Evolutionary conservation across 2,113 vertebrate genomes (phyloP).

Genomic region (Hippocampus mohnikei): DNA sequence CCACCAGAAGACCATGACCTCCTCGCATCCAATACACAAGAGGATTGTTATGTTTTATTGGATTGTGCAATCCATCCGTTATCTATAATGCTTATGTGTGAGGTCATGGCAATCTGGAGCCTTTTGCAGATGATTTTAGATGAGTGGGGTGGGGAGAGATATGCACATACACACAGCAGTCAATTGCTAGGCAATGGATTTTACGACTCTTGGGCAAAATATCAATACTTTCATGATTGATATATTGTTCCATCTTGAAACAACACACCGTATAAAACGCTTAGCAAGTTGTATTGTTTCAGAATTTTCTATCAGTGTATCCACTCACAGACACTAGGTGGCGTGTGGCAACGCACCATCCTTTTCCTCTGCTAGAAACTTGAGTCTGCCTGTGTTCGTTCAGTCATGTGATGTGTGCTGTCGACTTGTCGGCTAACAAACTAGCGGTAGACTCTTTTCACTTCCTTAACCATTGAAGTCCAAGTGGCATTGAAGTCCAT

Average conservation of each 20-base stretch:
- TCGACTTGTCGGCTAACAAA: not conserved
- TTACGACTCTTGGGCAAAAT: too few species aligned
- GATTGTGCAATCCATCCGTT: not conserved
- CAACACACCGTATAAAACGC: too few species aligned
- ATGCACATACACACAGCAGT: too few species aligned
- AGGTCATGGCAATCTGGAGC: not conserved
- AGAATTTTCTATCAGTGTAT: not conserved
- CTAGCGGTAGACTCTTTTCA: not conserved
- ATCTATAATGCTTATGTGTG: not conserved
- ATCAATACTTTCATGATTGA: too few species aligned
- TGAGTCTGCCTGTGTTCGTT: not conserved
- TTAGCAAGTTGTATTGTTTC: too few species aligned
- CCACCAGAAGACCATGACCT: not conserved
- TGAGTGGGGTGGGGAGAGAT: too few species aligned
- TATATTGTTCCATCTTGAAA: too few species aligned
- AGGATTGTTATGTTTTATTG: not conserved
- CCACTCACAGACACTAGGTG: not conserved
- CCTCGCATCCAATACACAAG: not conserved
- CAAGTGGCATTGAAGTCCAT: conserved; percentile 5
- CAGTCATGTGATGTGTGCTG: not conserved
- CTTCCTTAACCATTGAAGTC: conserved; percentile 6
- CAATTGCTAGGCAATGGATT: too few species aligned
- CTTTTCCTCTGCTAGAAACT: not conserved
- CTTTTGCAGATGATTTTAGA: not conserved
- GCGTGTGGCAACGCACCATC: conserved; percentile 6